These are phyloP conservation scores for Pitta sordida DNA, from an alignment of 2,113 vertebrate species.

Conservation along the genomic window DNA sequence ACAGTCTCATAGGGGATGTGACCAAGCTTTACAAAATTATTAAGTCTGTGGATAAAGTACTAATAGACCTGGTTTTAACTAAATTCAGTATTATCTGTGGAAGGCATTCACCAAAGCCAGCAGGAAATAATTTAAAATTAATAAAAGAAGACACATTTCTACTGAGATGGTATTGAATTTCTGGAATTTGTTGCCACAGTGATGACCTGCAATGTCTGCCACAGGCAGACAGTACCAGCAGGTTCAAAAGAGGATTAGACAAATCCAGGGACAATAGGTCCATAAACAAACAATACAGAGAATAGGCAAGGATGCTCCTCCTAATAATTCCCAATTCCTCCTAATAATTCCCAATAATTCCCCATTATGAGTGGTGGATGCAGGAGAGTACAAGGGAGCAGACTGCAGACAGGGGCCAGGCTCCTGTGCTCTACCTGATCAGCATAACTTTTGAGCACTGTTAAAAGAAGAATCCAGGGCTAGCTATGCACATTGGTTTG, in stretches of 20 bases:
- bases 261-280: background rate
- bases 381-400: background rate
- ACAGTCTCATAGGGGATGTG: background rate
- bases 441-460: background rate
- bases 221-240: background rate
- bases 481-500: background rate
- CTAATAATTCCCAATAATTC: background rate
- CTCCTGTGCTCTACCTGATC: background rate
- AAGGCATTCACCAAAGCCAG: background rate
- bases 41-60: background rate
- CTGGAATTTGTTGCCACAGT: constrained; percentile 3
- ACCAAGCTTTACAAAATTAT: background rate
- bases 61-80: background rate
- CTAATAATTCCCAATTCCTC: background rate
- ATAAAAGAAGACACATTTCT: background rate
- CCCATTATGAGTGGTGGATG: background rate
- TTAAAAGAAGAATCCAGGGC: background rate
- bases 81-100: background rate
- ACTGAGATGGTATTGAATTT: background rate
- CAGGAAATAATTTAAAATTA: background rate
- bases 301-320: background rate
- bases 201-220: background rate
- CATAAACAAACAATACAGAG: background rate
- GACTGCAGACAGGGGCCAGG: background rate
- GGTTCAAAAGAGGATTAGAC: background rate